phyloP scores from a whole-genome alignment of 2,797 vertebrate genomes.

The Pelochelys cantorii region DNA sequence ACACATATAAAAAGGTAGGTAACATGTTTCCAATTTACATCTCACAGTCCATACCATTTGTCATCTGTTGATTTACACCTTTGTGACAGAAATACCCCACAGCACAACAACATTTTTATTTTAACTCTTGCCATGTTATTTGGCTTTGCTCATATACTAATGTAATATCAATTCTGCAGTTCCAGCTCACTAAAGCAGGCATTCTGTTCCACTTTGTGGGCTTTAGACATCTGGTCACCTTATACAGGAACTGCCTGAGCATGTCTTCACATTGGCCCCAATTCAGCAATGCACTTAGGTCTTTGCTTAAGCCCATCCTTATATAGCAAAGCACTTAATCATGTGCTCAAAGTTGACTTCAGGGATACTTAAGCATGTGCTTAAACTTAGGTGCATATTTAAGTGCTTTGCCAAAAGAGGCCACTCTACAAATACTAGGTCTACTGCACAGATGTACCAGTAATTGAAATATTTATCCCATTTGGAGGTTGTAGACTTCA shows the following conservation, averaged over 20 bases:
- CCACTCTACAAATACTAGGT: background rate
- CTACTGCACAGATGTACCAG: background rate
- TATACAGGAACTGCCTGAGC: background rate
- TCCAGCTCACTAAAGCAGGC: background rate
- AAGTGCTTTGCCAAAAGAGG: slow-evolving; percentile 7
- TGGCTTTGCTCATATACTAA: background rate
- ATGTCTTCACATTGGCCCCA: slow-evolving; percentile 52
- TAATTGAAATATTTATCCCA: background rate
- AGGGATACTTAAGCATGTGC: slow-evolving; percentile 19
- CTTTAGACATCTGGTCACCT: slow-evolving; percentile 14
- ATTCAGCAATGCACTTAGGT: slow-evolving; percentile 67
- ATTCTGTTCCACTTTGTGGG: background rate
- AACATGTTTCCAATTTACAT: background rate
- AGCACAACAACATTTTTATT: slow-evolving; percentile 46
- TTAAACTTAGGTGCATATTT: background rate
- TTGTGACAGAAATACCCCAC: slow-evolving; percentile 38
- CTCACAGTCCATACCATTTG: background rate
- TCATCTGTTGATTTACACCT: background rate
- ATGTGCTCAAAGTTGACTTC: slow-evolving; percentile 31
- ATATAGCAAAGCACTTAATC: slow-evolving; percentile 35
- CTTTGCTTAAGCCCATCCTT: slow-evolving; percentile 17
- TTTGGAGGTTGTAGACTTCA: background rate
- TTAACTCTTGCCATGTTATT: slow-evolving; percentile 50
- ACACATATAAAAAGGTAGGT: background rate
- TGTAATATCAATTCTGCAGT: slow-evolving; percentile 36